Percentiles rank a stretch among this genome's conserved stretches.
These are phyloP conservation scores for Siniperca obscura DNA, from an alignment of 2,797 vertebrate genomes.

Conservation along the genomic window DNA sequence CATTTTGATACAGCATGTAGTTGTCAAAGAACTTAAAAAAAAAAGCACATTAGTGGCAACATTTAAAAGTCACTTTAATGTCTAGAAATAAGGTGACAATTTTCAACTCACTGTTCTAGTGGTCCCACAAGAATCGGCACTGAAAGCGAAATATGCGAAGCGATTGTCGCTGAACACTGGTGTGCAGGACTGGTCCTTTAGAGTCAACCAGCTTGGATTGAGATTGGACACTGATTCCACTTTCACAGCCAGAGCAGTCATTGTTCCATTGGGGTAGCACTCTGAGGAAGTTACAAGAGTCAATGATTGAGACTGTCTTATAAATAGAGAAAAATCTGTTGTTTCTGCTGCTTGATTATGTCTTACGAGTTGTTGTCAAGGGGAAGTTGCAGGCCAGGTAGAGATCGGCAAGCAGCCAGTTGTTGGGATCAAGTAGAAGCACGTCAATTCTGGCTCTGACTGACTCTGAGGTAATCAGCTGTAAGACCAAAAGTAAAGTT, in stretches of 20 bases:
- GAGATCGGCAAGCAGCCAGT: conserved; percentile 77
- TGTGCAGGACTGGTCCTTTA: conserved; percentile 84
- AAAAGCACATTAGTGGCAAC: accelerated
- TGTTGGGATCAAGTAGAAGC: conserved; percentile 59
- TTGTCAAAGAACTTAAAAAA: conserved; percentile 77
- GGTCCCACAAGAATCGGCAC: conserved; percentile 81
- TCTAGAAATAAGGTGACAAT: accelerated
- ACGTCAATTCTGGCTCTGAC: conserved; percentile 79
- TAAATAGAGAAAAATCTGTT: background rate
- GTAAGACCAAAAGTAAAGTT: background rate
- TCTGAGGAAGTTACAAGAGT: conserved; percentile 63
- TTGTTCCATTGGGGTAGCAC: conserved; percentile 87
- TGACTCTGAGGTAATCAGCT: conserved; percentile 65
- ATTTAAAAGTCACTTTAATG: too few relatives aligned
- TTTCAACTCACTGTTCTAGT: conserved; percentile 73
- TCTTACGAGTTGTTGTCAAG: conserved; percentile 74
- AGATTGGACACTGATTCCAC: conserved; percentile 78
- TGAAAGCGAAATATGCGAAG: conserved; percentile 81
- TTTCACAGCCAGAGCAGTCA: conserved; percentile 84
- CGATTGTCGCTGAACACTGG: conserved; percentile 75
- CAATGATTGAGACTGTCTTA: background rate
- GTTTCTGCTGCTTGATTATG: too few relatives aligned
- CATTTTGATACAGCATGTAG: conserved; percentile 85
- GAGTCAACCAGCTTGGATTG: conserved; percentile 74
- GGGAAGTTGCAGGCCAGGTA: conserved; percentile 84